Evolutionary conservation across 2,888 invertebrate genomes (phyloP), one percentile per base, ranked within the genome.

Genomic region (Pomacea canaliculata): DNA sequence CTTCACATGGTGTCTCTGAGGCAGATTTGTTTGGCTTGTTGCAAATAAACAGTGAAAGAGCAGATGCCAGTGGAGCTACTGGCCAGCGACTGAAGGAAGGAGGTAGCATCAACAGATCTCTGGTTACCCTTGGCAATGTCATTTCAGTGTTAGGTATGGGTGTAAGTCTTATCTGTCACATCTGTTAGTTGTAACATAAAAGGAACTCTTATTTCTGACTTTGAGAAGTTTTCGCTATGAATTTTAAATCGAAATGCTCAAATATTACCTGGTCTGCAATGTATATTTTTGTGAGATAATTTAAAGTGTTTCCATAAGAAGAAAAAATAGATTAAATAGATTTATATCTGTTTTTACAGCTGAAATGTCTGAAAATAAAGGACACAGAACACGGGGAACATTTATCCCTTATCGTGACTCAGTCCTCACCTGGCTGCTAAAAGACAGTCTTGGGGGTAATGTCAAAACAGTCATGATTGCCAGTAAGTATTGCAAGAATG

Each of bases 341-440:
- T 23, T 27, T 19, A 23, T 7, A 49, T 51, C 60, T 65, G 49
- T 19, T 46, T 73, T 71, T 63, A 37, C 76, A 80, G 78, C 89
- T 73, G 89, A 89, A 51, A 79, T 84, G 67, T 85, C 87, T 23
- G 87, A 86, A 49, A 85, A 86, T 67, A 83, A 79, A 19, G 80
- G 78, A 23, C 84, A 79, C 60, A 76, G 79, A 10, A 81, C 82
- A 18, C 84, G 84, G 63, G 83, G 81, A 10, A 78, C 84, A 8
- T 95, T 94, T 89, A 94, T 95, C 60, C 95, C 95, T 8, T 95
- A 95, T 89, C 92, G 95, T 81, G 95, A 95, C 90, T 95, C 95
- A 0, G 94, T 95, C 16, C 92, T 96, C 77, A 95, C 95, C 81
- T 95, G 95, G 95, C 92, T 96, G 37, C 92, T 95, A 62, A 95